phyloP scores from a whole-genome alignment of 2,113 vertebrate genomes.

The Todiramphus chloris region DNA sequence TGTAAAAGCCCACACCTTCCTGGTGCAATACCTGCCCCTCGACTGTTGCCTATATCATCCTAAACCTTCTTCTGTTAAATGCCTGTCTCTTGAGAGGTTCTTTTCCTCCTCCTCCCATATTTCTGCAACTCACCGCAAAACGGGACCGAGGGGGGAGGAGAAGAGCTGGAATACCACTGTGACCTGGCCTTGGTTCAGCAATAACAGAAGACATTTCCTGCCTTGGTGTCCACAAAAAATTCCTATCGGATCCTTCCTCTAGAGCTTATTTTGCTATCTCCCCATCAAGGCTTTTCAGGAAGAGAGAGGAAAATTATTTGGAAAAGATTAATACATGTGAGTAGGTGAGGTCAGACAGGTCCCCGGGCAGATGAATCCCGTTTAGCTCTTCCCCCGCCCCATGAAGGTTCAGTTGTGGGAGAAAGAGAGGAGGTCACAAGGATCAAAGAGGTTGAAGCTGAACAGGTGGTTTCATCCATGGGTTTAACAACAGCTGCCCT shows the following conservation, averaged over 20 bases:
- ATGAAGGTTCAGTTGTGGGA: neutral
- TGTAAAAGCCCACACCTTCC: neutral
- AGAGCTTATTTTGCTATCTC: neutral
- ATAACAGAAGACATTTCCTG: slow-evolving; percentile 17
- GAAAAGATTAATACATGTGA: neutral
- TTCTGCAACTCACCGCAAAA: neutral
- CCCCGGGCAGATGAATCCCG: neutral
- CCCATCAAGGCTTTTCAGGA: neutral
- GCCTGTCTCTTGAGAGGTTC: neutral
- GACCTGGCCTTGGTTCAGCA: neutral
- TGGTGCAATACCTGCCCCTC: neutral
- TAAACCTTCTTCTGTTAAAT: neutral
- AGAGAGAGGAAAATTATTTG: neutral
- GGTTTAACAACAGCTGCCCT: neutral
- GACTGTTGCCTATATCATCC: neutral
- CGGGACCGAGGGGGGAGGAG: neutral
- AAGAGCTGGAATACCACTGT: neutral
- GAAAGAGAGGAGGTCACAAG: neutral
- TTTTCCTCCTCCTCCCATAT: neutral
- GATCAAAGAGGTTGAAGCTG: neutral
- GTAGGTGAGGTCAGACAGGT: neutral
- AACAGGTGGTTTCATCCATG: neutral
- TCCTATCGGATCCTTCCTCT: neutral
- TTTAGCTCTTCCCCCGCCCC: neutral
- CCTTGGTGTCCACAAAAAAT: neutral